Percentiles rank a stretch among this genome's conserved stretches.
Conservation (phyloP, 2,113 vertebrate genomes). For the Puffinus mauretanicus region DNA sequence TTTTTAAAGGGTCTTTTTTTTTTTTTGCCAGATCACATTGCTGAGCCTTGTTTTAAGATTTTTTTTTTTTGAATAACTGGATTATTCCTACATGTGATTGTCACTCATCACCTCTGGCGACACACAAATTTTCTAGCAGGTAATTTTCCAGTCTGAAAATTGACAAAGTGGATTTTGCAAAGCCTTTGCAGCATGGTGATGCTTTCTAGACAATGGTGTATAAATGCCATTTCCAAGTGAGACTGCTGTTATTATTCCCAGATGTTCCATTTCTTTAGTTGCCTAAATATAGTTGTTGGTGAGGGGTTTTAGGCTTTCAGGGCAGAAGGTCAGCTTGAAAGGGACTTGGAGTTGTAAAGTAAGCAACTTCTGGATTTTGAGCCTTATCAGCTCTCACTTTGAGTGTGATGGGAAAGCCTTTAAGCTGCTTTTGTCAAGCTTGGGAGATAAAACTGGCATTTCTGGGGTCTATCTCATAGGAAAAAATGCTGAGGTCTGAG, state of each 20-base stretch:
- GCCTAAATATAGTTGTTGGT: constrained; percentile 57
- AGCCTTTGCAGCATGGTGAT: neutral
- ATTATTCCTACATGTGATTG: neutral
- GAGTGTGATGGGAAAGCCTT: constrained; percentile 39
- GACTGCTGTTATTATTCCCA: constrained; percentile 61
- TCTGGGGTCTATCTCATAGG: neutral
- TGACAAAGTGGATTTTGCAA: neutral
- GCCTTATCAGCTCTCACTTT: constrained; percentile 57
- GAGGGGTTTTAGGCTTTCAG: constrained; percentile 33
- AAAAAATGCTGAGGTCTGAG: neutral
- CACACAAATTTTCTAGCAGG: neutral
- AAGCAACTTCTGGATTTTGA: constrained; percentile 60
- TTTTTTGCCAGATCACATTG: neutral
- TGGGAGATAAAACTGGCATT: constrained; percentile 36
- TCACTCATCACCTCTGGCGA: neutral
- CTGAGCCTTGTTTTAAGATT: neutral
- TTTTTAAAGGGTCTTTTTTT: neutral
- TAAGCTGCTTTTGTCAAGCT: constrained; percentile 38
- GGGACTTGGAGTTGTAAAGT: constrained; percentile 53
- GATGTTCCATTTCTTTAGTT: constrained; percentile 47
- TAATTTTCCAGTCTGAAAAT: constrained; percentile 24
- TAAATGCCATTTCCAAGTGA: constrained; percentile 50
- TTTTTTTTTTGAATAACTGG: neutral
- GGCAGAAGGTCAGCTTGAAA: constrained; percentile 67
- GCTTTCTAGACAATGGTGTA: neutral